These are phyloP conservation scores for Sinotaia quadrata DNA, from an alignment of 2,888 invertebrate genomes.

Conservation along the genomic window DNA sequence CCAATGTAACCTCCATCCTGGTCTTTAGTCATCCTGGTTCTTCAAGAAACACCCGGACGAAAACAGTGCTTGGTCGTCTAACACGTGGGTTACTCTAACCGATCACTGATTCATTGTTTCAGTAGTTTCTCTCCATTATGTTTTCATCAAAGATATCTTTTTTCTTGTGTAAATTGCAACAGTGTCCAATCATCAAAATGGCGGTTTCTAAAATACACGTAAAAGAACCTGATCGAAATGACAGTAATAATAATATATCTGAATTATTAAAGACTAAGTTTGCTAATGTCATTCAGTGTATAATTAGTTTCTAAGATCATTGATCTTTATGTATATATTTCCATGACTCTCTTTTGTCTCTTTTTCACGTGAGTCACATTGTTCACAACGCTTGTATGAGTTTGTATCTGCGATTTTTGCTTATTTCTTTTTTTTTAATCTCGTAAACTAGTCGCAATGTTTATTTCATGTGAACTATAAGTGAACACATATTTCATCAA, in stretches of 20 bases:
- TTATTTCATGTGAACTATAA: too few species aligned
- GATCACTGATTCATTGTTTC: neutral
- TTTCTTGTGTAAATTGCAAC: neutral
- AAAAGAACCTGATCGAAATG: neutral
- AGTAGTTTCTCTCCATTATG: neutral
- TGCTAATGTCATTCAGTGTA: too few species aligned
- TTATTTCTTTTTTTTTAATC: too few species aligned
- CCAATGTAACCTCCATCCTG: slow-evolving; percentile 50
- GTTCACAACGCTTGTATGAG: too few species aligned
- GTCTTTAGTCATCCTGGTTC: slow-evolving; percentile 69
- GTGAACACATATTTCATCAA: too few species aligned
- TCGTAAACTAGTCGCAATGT: too few species aligned
- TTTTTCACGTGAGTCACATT: too few species aligned
- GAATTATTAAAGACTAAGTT: neutral
- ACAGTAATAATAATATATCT: neutral
- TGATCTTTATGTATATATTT: too few species aligned
- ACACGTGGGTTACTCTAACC: slow-evolving; percentile 34
- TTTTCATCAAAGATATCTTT: neutral
- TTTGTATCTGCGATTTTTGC: too few species aligned
- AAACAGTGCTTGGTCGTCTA: slow-evolving; percentile 66
- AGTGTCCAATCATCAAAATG: neutral
- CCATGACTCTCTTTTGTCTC: too few species aligned
- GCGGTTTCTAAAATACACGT: neutral
- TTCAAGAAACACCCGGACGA: slow-evolving; percentile 71
- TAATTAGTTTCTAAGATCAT: too few species aligned